These are phyloP conservation scores for Ennomos fuscantarius DNA, from an alignment of 2,888 invertebrate genomes.

Conservation along the genomic window DNA sequence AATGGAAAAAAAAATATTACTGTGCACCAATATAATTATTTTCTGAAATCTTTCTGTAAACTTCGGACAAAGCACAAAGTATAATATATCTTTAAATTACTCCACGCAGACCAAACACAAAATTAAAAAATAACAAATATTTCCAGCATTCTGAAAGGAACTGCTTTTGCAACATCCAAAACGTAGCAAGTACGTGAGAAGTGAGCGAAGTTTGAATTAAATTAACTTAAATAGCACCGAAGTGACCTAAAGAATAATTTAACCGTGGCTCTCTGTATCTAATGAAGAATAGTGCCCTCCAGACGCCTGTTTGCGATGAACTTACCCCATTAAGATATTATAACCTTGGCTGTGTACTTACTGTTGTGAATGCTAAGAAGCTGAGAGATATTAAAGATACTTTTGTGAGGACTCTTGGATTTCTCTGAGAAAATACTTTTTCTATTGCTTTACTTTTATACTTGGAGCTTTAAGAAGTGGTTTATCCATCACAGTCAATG, in stretches of 20 bases:
- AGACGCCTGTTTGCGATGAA: conserved; percentile 74
- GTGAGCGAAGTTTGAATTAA: conserved; percentile 75
- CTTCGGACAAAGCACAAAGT: too few relatives aligned
- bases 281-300: conserved; percentile 81
- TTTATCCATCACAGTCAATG: too few relatives aligned
- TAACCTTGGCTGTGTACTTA: conserved; percentile 61
- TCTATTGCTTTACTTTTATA: too few relatives aligned
- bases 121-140: conserved; percentile 36
- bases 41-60: not conserved
- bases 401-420: conserved; percentile 34
- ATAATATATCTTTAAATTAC: conserved; percentile 25
- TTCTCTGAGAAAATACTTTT: conserved; percentile 1
- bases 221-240: conserved; percentile 80
- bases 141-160: conserved; percentile 34
- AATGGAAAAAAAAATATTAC: too few relatives aligned
- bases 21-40: not conserved
- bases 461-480: too few relatives aligned
- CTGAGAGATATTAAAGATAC: conserved; percentile 31
- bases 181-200: conserved; percentile 64
- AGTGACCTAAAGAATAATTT: conserved; percentile 83
- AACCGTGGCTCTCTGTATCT: conserved; percentile 68
- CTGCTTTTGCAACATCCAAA: conserved; percentile 51
- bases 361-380: conserved; percentile 50
- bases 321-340: conserved; percentile 82
- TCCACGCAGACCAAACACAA: conserved; percentile 34